Percentiles rank a stretch among this genome's conserved stretches.
Evolutionary conservation across 2,888 invertebrate genomes (phyloP).

Genomic region (Drosophila anomelani): DNA sequence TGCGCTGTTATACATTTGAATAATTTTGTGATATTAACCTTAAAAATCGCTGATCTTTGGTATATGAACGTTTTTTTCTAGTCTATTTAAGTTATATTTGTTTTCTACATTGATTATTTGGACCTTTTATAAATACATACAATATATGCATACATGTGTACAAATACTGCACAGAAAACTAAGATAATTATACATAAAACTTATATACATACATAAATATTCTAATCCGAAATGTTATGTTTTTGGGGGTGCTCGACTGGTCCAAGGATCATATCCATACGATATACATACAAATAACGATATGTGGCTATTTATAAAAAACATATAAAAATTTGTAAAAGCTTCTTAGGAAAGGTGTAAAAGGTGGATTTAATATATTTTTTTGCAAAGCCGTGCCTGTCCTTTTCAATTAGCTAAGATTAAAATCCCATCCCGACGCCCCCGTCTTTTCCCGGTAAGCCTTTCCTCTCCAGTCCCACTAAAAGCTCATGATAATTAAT

Average conservation of each 20-base stretch:
- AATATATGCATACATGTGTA: constrained; percentile 51
- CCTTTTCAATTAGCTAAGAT: constrained; percentile 42
- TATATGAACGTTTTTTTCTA: constrained; percentile 42
- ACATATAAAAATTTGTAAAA: constrained; percentile 16
- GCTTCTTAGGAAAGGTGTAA: constrained; percentile 9
- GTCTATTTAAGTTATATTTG: constrained; percentile 38
- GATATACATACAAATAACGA: constrained; percentile 11
- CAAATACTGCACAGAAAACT: constrained; percentile 71
- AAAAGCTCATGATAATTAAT: constrained; percentile 76
- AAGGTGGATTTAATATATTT: constrained; percentile 14
- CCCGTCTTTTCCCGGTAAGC: constrained; percentile 16
- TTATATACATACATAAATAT: constrained; percentile 13
- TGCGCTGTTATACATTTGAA: constrained; percentile 61
- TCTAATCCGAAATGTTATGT: constrained; percentile 35
- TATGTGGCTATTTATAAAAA: constrained; percentile 23
- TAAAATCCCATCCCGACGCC: constrained; percentile 20
- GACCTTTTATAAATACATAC: constrained; percentile 49
- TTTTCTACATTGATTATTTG: constrained; percentile 29
- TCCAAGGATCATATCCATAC: constrained; percentile 38
- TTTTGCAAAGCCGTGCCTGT: constrained; percentile 32
- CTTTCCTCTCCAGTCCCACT: constrained; percentile 19
- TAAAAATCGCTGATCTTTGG: constrained; percentile 64
- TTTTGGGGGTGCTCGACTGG: constrained; percentile 35
- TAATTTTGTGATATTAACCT: constrained; percentile 72
- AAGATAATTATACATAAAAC: constrained; percentile 33